Evolutionary conservation across 1,140 invertebrate species (phyloP).

Genomic region (Wiebesia pumilae): DNA sequence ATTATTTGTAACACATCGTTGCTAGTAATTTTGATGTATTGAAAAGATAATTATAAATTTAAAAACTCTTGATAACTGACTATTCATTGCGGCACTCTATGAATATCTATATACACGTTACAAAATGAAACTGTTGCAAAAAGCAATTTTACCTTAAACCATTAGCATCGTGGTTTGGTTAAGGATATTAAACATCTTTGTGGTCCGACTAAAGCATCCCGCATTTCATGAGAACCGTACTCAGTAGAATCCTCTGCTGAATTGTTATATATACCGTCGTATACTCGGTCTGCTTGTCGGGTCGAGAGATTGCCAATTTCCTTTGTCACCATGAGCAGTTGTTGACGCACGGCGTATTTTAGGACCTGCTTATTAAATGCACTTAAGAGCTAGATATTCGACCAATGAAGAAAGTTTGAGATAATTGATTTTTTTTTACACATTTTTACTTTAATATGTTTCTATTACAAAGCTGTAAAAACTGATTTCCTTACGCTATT

Average conservation of each 20-base stretch:
- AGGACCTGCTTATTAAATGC: conserved; percentile 47
- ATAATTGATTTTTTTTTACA: conserved; percentile 2
- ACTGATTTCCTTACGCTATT: too few species aligned
- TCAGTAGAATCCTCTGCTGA: neutral
- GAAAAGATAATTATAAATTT: too few species aligned
- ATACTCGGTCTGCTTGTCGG: neutral
- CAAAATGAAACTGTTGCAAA: neutral
- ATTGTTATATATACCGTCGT: neutral
- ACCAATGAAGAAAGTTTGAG: neutral
- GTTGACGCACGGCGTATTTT: conserved; percentile 37
- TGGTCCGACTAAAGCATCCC: neutral
- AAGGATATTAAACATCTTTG: neutral
- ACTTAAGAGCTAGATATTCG: conserved; percentile 31
- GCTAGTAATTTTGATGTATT: too few species aligned
- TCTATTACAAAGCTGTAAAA: too few species aligned
- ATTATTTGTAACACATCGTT: too few species aligned
- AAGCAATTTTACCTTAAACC: neutral
- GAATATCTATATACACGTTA: neutral
- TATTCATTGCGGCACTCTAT: neutral
- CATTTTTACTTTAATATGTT: neutral
- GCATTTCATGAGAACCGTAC: neutral
- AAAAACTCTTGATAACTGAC: too few species aligned
- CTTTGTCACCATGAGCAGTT: conserved; percentile 38
- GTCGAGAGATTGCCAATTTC: conserved; percentile 34
- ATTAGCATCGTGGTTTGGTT: neutral